Evolutionary conservation across 2,113 vertebrate species (phyloP), one percentile per base, ranked within the genome.

Genomic region (Nibea albiflora): DNA sequence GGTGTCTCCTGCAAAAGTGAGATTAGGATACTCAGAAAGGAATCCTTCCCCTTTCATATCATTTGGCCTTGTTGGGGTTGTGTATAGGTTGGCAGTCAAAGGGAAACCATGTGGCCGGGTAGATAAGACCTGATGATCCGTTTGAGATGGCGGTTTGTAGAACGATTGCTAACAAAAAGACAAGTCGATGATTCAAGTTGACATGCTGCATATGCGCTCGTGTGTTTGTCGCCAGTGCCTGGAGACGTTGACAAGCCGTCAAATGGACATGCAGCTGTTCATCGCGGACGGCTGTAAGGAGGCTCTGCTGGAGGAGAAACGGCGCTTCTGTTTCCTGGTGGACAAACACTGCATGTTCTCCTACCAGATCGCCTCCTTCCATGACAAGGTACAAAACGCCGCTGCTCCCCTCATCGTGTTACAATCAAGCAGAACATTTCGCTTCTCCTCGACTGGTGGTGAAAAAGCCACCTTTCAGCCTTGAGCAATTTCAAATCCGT

Each of bases 261-360:
- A 99, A 94, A 96, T 91, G 65, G 98, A 99, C 52, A 97, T 99
- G 92, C 97, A 99, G 93, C 92, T 95, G 81, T 99, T 99, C 54
- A 95, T 99, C 3, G 97, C 97, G 2, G 98, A 99, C 12, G 97
- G 98, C 73, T 99, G 96, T 89, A 96, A 92, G 82, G 98, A 99
- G 83, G 98, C 98, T 66, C 93, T 99, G 2, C 94, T 98, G 24
- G 98, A 99, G 89, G 98, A 99, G 90, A 98, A 98, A 78, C 95
- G 98, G 80, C 95, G 98, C 19, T 99, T 98, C 93, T 99, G 98
- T 71, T 99, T 99, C 70, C 95, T 99, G 61, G 97, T 98, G 65
- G 98, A 99, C 95, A 99, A 98, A 81, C 98, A 99, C 93, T 99
- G 98, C 84, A 93, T 88, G 89, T 96, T 99, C 71, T 93, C 97